Evolutionary conservation across 2,888 invertebrate genomes (phyloP).

Genomic region (Cerceris rybyensis): DNA sequence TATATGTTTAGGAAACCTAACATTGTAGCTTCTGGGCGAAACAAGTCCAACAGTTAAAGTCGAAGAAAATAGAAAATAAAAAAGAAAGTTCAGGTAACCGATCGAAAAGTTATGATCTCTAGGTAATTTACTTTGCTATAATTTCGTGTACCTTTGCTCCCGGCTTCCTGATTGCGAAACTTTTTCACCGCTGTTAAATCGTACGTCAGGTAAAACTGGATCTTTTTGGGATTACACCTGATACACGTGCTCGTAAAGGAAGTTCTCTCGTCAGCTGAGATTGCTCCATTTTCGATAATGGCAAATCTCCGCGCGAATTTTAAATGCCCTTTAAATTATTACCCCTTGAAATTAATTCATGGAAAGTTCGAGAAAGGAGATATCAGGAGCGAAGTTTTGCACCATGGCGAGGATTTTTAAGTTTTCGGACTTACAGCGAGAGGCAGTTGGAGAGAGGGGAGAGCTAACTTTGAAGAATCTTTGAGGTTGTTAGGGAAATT

Average conservation of each 20-base stretch:
- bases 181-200: not conserved
- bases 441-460: no score
- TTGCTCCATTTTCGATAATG: constrained; percentile 31
- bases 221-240: not conserved
- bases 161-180: not conserved
- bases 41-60: no score
- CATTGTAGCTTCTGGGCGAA: no score
- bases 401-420: no score
- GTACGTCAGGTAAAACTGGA: not conserved
- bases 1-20: no score
- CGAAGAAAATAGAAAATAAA: no score
- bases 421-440: no score
- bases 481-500: no score
- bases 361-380: not conserved
- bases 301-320: constrained; percentile 9
- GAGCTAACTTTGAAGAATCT: no score
- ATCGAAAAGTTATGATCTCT: no score
- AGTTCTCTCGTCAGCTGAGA: constrained; percentile 19
- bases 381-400: no score
- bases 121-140: not conserved
- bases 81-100: no score
- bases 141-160: not conserved
- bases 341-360: not conserved
- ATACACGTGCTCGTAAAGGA: not conserved
- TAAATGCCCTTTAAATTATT: not conserved